Evolutionary conservation across 2,888 invertebrate species (phyloP), one percentile per base, ranked within the genome.

Genomic region (Syritta pipiens): DNA sequence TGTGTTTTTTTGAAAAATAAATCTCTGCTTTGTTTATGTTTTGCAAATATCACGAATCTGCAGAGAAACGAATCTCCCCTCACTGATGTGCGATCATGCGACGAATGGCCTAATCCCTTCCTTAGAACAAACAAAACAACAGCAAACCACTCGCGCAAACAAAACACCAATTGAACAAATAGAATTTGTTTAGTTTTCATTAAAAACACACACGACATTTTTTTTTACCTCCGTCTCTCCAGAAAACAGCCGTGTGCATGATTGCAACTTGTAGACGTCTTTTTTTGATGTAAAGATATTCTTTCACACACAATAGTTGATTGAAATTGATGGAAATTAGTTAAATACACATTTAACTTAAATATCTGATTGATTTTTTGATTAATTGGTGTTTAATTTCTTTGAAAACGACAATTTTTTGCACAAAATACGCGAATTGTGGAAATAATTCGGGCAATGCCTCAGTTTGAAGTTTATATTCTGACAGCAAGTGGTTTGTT

Each of bases 231-330:
- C 88, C 88, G 81, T 88, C 86, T 72, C 86, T 85, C 87, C 87
- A 88, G 83, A 88, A 88, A 26, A 88, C 88, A 28, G 88, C 89
- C 35, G 88, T 88, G 82, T 88, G 88, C 88, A 88, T 88, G 59
- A 32, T 71, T n/a, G n/a, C n/a, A n/a, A 17, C 1, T 48, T 37
- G 17, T 5, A 35, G 32, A n/a, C 0, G 12, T 9, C 40, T 24
- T 35, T 7, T 4, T 3, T 35, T n/a, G 30, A 24, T 42, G 1
- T 26, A n/a, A n/a, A n/a, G n/a, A 10, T 37, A n/a, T 14, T 32
- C 42, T 57, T 44, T 12, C 6, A 24, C 10, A 19, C 24, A 12
- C 20, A 46, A 28, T n/a, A 22, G 22, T 28, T 24, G 19, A 24
- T 20, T 22, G 10, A 40, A 4, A 35, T 7, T 7, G 1, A 30